phyloP scores from a whole-genome alignment of 1,140 invertebrate species.

The Halotydeus destructor region DNA sequence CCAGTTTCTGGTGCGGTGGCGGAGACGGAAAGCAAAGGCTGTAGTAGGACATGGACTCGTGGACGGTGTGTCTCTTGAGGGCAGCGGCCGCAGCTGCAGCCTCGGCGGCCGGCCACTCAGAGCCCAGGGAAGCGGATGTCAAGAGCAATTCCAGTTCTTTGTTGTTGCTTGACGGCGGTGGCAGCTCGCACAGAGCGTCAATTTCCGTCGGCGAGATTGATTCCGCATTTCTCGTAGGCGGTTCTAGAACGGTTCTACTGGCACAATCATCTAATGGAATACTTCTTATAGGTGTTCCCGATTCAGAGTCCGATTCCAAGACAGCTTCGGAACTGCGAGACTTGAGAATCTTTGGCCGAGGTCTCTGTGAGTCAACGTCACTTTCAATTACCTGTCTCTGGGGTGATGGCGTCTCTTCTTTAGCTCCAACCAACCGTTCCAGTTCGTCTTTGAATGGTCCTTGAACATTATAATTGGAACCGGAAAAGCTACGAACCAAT shows the following conservation, averaged over 20 bases:
- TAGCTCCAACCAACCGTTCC: slow-evolving; percentile 14
- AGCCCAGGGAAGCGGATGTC: too few relatives aligned
- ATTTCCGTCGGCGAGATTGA: slow-evolving; percentile 4
- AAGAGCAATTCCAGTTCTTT: too few relatives aligned
- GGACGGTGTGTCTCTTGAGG: slow-evolving; percentile 12
- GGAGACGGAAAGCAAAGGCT: slow-evolving; percentile 13
- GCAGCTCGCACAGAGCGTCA: too few relatives aligned
- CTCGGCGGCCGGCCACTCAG: too few relatives aligned
- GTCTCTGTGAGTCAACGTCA: neutral
- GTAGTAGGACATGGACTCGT: slow-evolving; percentile 14
- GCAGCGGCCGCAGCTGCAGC: too few relatives aligned
- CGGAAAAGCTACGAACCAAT: too few relatives aligned
- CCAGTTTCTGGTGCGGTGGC: slow-evolving; percentile 2
- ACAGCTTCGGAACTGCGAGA: slow-evolving; percentile 19
- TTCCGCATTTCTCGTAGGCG: too few relatives aligned
- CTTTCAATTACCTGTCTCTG: slow-evolving; percentile 2
- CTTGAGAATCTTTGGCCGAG: slow-evolving; percentile 15
- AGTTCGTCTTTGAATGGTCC: slow-evolving; percentile 15
- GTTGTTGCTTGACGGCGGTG: too few relatives aligned
- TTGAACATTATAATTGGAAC: neutral
- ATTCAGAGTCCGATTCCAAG: slow-evolving; percentile 17
- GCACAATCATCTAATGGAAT: neutral
- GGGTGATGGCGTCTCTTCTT: slow-evolving; percentile 13
- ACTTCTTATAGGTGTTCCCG: slow-evolving; percentile 7
- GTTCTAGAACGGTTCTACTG: neutral